Evolutionary conservation across 92 coral and sea anemone genomes (phyloP).

Genomic region (Epizoanthus ramosus): DNA sequence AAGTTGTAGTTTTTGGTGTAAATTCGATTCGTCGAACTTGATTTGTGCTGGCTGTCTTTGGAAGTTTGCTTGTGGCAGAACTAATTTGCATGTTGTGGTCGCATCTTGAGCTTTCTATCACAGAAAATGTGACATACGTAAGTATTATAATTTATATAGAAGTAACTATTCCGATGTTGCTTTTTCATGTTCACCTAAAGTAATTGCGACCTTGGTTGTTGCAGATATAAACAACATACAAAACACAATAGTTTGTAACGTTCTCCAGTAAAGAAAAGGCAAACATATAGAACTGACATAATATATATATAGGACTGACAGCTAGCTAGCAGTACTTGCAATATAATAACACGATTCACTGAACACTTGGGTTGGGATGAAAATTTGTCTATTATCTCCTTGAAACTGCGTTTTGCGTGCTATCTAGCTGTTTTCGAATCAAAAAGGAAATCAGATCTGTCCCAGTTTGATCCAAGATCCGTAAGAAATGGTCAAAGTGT

Average conservation of each 20-base stretch:
- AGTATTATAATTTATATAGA: background rate
- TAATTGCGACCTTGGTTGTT: background rate
- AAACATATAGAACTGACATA: background rate
- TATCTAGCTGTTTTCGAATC: background rate
- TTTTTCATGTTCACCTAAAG: background rate
- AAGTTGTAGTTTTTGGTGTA: conserved; percentile 9
- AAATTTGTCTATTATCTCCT: background rate
- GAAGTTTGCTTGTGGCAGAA: conserved; percentile 25
- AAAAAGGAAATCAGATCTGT: background rate
- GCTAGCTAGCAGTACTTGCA: background rate
- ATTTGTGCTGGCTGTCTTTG: conserved; percentile 17
- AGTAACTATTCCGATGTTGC: background rate
- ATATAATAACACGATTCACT: background rate
- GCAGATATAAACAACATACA: conserved; percentile 5
- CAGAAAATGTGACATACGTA: background rate
- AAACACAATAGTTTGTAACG: background rate
- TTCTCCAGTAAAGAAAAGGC: background rate
- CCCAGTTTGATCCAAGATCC: no score
- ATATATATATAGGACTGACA: background rate
- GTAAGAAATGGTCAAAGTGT: background rate
- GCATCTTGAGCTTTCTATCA: background rate
- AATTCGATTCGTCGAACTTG: conserved; percentile 13
- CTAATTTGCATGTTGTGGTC: conserved; percentile 42
- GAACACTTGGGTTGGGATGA: no score
- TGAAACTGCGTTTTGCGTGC: background rate